Evolutionary conservation across 2,888 invertebrate genomes (phyloP), one percentile per base, ranked within the genome.

Genomic region (Nomada ruficornis): DNA sequence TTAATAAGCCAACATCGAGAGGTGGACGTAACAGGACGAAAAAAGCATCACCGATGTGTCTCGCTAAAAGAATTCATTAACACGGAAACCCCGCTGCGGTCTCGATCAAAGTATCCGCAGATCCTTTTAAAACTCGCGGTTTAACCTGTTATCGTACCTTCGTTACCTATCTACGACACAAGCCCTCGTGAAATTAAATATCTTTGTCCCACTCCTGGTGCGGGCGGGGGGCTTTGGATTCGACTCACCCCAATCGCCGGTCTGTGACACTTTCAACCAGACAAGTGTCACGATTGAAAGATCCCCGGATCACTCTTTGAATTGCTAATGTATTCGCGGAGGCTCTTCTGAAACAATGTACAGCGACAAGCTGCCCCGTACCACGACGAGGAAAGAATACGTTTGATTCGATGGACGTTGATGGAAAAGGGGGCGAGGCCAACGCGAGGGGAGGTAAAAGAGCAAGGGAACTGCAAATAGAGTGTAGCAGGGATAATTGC

Each of bases 401-500:
- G 80, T 83, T 80, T 67, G 83, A 85, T 72, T 83, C 75, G 72
- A 54, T 13, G 76, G 62, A 74, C 60, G 71, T 80, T 74, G 77
- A 85, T 78, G 18, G 80, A 52, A 65, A 69, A 60, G 59, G 54
- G 52, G 74, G 65, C 72, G 73, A 70, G 77, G 68, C 54, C 54
- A 29, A 50, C 44, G n/a, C 69, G 68, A 52, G 67, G 74, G 80
- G 75, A 44, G 80, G 82, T 71, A 88, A 83, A 84, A 84, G 81
- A 83, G 87, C 83, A 84, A 83, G 79, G 81, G 82, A 76, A 84
- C 77, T 72, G 86, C 86, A 86, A 89, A 89, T 89, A 89, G 80
- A 84, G 85, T 84, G 83, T 82, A 84, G 89, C 86, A 82, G 88
- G 85, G 89, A 89, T 89, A 89, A 89, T 89, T 89, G 89, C 89